These are phyloP conservation scores for Sorex maritimensis DNA, from an alignment of 2,797 vertebrate genomes.

Conservation along the genomic window DNA sequence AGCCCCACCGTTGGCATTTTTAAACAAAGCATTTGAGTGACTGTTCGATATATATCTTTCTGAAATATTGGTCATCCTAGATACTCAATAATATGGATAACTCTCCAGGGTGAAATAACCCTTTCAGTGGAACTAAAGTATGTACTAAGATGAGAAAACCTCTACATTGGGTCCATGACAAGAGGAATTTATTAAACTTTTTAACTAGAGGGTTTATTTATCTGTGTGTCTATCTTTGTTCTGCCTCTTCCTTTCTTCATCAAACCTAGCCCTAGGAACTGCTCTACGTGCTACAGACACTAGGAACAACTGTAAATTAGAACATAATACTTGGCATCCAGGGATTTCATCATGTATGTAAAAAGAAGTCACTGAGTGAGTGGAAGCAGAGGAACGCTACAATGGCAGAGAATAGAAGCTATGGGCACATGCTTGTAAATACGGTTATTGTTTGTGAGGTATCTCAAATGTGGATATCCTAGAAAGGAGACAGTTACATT, in stretches of 20 bases:
- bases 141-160: background rate
- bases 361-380: background rate
- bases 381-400: background rate
- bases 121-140: background rate
- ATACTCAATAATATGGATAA: background rate
- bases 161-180: background rate
- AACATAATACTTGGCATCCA: background rate
- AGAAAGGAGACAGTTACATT: background rate
- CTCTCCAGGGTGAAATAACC: background rate
- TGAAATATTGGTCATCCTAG: background rate
- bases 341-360: background rate
- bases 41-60: slow-evolving; percentile 55
- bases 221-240: background rate
- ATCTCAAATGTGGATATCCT: background rate
- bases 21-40: slow-evolving; percentile 43
- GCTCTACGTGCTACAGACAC: background rate
- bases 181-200: background rate
- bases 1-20: background rate
- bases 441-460: background rate
- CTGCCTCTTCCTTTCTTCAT: background rate
- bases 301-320: background rate
- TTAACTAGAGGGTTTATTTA: background rate
- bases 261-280: background rate
- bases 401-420: background rate
- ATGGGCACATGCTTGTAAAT: background rate